phyloP scores from a whole-genome alignment of 2,797 vertebrate genomes.

The Rhabdomys pumilio region DNA sequence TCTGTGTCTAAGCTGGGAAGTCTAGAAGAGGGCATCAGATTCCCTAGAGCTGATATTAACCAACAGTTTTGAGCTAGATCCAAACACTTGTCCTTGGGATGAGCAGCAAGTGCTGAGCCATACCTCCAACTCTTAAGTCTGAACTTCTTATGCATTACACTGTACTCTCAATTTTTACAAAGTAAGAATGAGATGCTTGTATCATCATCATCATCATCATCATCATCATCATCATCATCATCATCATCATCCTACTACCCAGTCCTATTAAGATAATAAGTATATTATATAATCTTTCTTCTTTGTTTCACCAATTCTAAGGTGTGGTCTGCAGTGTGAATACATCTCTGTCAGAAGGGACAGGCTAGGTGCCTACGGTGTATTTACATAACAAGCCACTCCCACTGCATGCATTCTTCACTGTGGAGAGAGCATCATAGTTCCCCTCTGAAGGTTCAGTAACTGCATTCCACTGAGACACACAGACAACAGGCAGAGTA shows the following conservation, averaged over 20 bases:
- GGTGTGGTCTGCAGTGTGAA: not conserved
- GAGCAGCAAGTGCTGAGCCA: not conserved
- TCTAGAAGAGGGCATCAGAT: not conserved
- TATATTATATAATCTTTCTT: not conserved
- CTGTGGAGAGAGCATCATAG: not conserved
- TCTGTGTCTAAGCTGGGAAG: not conserved
- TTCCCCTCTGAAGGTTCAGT: not conserved
- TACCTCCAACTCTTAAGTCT: not conserved
- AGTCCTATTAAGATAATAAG: not conserved
- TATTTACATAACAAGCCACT: rapidly evolving
- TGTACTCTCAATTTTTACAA: constrained; percentile 19
- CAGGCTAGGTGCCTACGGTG: rapidly evolving
- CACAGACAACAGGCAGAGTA: not conserved
- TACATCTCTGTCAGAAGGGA: not conserved
- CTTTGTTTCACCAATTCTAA: not conserved
- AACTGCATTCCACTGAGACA: not conserved
- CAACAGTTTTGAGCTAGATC: not conserved
- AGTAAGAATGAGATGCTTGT: not conserved
- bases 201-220: not conserved
- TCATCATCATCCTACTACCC: not conserved
- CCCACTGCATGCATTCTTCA: rapidly evolving
- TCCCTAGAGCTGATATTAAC: not conserved
- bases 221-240: not conserved
- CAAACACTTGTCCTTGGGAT: not conserved
- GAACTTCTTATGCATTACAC: not conserved